phyloP scores from a whole-genome alignment of 2,888 invertebrate genomes.

The Quadroppia sp. region DNA sequence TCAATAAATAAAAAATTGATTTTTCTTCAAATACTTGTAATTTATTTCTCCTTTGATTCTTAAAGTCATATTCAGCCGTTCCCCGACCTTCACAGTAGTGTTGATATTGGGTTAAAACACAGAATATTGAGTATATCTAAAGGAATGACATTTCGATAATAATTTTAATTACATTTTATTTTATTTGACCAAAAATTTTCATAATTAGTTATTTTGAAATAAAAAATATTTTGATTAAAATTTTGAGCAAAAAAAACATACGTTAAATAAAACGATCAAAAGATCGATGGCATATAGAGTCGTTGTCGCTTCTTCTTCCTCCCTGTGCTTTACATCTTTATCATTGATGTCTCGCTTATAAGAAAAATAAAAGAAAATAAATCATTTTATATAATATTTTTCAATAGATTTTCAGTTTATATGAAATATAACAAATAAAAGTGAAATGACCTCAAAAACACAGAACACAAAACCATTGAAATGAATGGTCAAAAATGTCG shows the following conservation, averaged over 20 bases:
- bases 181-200: background rate
- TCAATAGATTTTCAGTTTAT: too few species aligned
- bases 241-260: background rate
- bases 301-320: background rate
- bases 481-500: too few species aligned
- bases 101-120: constrained; percentile 13
- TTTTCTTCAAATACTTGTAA: constrained; percentile 11
- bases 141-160: background rate
- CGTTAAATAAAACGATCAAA: constrained; percentile 1
- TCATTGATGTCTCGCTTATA: background rate
- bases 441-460: too few species aligned
- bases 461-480: too few species aligned
- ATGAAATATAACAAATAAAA: too few species aligned
- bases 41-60: constrained; percentile 6
- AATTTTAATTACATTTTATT: background rate
- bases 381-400: background rate
- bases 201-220: background rate
- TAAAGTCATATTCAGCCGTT: constrained; percentile 18
- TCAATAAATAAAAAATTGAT: too few species aligned
- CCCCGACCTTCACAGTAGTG: constrained; percentile 14
- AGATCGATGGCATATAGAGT: constrained; percentile 13
- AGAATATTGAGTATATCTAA: background rate
- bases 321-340: background rate
- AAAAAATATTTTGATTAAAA: background rate
- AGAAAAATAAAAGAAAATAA: background rate